Base-by-base conservation (phyloP, 2,888 invertebrate genomes). In the Cylloceria caligata region DNA sequence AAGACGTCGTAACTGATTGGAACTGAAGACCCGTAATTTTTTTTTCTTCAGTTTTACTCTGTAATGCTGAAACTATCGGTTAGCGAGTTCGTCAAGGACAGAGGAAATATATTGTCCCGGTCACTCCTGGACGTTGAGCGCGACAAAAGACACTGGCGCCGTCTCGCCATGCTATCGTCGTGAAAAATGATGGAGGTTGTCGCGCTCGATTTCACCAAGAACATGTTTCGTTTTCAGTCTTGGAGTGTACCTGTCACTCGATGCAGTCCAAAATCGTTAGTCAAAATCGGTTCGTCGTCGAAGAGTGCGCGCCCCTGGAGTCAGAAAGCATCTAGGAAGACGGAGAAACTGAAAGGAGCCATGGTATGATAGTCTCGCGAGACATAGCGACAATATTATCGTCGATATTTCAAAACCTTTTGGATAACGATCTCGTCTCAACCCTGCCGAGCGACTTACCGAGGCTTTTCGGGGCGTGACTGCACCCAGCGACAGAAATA, bases 301-400 rank as follows among this genome's bases (percentile, higher is more conserved):
- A 73, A 75, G 72, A 72, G 24, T 74, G 52, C 67, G 39, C 71
- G 52, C 60, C 55, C 64, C 45, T 47, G 62, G 45, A 49, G 67
- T 67, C 67, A 47, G 42, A 13, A 52, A 49, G 65, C 30, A 27
- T 52, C 24, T 6, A 39, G 52, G 16, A 11, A 49, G 11, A 57
- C n/a, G 49, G 30, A 62, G 13, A 11, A 30, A 49, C 47, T n/a
- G 45, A 42, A 11, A 49, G 52, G 34, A 80, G 45, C 52, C 45
- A 62, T 60, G 30, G 57, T 62, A 81, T 55, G 77, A 73, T 73
- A 45, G 52, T 77, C 84, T 71, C 78, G 74, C 73, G 75, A 84
- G 86, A 86, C 81, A 85, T 73, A 81, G 80, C 86, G 85, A 84
- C 85, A 85, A 85, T 86, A 85, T 84, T 82, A 85, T 86, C 86